Evolutionary conservation across 2,888 invertebrate species (phyloP), one percentile per base, ranked within the genome.

Genomic region (Carpatolechia fugitivella): DNA sequence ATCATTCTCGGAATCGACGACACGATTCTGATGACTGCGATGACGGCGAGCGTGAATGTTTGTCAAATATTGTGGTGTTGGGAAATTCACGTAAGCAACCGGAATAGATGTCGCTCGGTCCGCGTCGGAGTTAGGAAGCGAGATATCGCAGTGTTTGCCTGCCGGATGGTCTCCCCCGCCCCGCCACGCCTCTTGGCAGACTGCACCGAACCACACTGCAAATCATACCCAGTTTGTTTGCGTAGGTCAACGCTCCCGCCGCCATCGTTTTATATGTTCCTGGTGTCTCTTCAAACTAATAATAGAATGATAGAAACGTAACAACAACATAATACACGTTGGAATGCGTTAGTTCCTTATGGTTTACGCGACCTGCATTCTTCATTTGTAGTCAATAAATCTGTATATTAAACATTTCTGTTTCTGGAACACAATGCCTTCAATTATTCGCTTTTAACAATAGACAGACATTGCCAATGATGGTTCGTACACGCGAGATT

Each of bases 221-320:
- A 87, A 89, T 89, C 86, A 85, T 84, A 85, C 74, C 68, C 77
- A 82, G 82, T 85, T 82, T 85, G 84, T 85, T 88, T 79, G 84
- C 82, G 80, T 76, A 81, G 89, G 90, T 88, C 88, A 87, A 84
- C 78, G 89, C 82, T 78, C 89, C 78, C 79, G 70, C 66, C 69
- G 74, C 72, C 72, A 78, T 80, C 82, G 76, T 85, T 86, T 85
- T 85, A 85, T 87, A 82, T 85, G 83, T 88, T 89, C 86, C 90
- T 88, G 82, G 82, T 89, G 89, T 88, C 88, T 85, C 80, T 80
- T 83, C 80, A 79, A 77, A 80, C 85, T 86, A 89, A 84, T 88
- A 88, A 88, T 89, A 89, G 88, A 74, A 74, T 75, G 70, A 85
- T 84, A 82, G 85, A 81, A 87, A 88, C 85, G 84, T 76, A 80